These are phyloP conservation scores for Hymenochirus boettgeri DNA, from an alignment of 2,113 vertebrate genomes.

Conservation along the genomic window DNA sequence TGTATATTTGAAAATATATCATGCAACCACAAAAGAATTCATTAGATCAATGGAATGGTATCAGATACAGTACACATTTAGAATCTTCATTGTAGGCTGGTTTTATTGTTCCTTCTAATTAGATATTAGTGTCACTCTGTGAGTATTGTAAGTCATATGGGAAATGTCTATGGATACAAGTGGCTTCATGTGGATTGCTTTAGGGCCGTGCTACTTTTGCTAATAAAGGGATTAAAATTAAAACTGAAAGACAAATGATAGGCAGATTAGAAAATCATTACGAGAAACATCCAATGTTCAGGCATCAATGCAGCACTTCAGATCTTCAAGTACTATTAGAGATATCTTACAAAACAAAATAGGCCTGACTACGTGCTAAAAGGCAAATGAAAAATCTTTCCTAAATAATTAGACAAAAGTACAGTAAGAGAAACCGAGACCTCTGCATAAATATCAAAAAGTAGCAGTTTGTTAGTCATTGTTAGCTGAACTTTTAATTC, in stretches of 20 bases:
- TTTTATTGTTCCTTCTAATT: constrained; percentile 37
- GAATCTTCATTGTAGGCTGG: constrained; percentile 27
- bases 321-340: constrained; percentile 33
- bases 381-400: not conserved
- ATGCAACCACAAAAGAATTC: constrained; percentile 22
- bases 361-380: constrained; percentile 16
- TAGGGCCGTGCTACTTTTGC: constrained; percentile 18
- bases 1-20: constrained; percentile 28
- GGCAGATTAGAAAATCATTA: constrained; percentile 41
- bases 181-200: constrained; percentile 29
- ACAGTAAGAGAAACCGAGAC: constrained; percentile 11
- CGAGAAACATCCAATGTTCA: constrained; percentile 22
- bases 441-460: not conserved
- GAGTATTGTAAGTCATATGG: constrained; percentile 22
- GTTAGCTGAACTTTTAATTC: too few relatives aligned
- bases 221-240: constrained; percentile 41
- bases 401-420: constrained; percentile 20
- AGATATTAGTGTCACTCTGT: constrained; percentile 40
- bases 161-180: constrained; percentile 38
- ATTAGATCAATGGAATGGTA: constrained; percentile 15
- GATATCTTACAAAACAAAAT: constrained; percentile 11
- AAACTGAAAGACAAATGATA: constrained; percentile 37
- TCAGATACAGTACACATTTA: constrained; percentile 24
- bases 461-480: too few relatives aligned
- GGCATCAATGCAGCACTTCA: constrained; percentile 19